Evolutionary conservation across 1,140 invertebrate species (phyloP).

Genomic region (Lepidurus packardi): DNA sequence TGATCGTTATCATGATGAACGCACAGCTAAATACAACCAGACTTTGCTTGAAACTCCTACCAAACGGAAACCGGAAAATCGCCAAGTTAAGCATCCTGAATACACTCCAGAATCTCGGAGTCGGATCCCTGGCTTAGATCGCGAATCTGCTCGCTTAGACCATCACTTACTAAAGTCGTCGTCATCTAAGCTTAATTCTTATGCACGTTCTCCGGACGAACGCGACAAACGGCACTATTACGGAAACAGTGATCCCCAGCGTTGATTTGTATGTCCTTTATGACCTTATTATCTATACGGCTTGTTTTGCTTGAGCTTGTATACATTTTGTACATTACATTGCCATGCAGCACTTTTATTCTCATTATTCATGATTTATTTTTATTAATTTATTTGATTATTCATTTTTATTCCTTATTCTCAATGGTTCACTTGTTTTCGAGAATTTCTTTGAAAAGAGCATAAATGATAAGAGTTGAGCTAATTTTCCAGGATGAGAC

Average conservation of each 20-base stretch:
- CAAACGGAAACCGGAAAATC: conserved; percentile 15
- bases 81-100: not conserved
- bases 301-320: not conserved
- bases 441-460: too few species aligned
- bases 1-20: not conserved
- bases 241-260: not conserved
- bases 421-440: too few species aligned
- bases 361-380: too few species aligned
- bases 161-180: conserved; percentile 33
- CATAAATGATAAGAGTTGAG: too few species aligned
- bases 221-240: not conserved
- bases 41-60: not conserved
- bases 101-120: not conserved
- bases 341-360: not conserved
- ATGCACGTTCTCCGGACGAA: not conserved
- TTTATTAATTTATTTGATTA: too few species aligned
- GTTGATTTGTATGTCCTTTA: not conserved
- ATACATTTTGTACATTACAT: conserved; percentile 10
- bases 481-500: too few species aligned
- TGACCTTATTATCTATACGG: not conserved
- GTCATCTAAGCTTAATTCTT: not conserved
- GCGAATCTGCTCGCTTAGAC: conserved; percentile 49
- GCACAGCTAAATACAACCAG: not conserved
- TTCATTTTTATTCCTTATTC: too few species aligned
- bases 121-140: conserved; percentile 52